Conservation (phyloP, 2,113 vertebrate genomes). For the Cyprinodon brontotheroides region DNA sequence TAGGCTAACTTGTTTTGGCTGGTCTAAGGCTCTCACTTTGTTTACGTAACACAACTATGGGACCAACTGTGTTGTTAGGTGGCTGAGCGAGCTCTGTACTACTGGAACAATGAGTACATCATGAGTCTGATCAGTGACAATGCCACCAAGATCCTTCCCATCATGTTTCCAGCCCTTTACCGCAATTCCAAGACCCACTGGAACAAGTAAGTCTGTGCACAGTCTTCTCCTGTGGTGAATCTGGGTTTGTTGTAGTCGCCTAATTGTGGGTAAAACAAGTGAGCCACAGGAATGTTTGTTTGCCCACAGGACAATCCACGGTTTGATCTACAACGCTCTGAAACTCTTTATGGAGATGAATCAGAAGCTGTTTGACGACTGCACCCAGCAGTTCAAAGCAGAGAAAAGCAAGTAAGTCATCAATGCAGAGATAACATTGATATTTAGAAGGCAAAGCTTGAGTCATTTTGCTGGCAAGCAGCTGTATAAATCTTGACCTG, state of each 20-base stretch:
- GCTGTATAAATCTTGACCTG: background rate
- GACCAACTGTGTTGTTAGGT: slow-evolving; percentile 78
- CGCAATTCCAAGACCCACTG: slow-evolving; percentile 99
- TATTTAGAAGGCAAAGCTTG: background rate
- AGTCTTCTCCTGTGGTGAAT: background rate
- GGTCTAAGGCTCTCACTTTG: background rate
- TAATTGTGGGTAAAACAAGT: background rate
- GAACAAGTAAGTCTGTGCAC: slow-evolving; percentile 90
- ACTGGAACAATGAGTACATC: slow-evolving; percentile 99
- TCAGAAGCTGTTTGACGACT: slow-evolving; percentile 99
- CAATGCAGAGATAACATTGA: background rate
- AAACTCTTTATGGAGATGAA: slow-evolving; percentile 99
- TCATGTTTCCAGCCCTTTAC: slow-evolving; percentile 98
- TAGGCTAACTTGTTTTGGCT: no score
- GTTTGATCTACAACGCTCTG: slow-evolving; percentile 98
- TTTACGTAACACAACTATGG: background rate
- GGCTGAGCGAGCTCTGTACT: slow-evolving; percentile 95
- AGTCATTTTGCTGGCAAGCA: background rate
- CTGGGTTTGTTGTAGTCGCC: background rate
- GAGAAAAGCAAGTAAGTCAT: slow-evolving; percentile 95
- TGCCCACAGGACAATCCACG: slow-evolving; percentile 93
- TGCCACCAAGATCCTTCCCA: slow-evolving; percentile 95
- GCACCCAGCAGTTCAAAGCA: slow-evolving; percentile 98
- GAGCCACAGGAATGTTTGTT: background rate
- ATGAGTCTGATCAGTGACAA: slow-evolving; percentile 99